phyloP scores from a whole-genome alignment of 92 coral and sea anemone genomes.

The Parazoanthus swiftii region DNA sequence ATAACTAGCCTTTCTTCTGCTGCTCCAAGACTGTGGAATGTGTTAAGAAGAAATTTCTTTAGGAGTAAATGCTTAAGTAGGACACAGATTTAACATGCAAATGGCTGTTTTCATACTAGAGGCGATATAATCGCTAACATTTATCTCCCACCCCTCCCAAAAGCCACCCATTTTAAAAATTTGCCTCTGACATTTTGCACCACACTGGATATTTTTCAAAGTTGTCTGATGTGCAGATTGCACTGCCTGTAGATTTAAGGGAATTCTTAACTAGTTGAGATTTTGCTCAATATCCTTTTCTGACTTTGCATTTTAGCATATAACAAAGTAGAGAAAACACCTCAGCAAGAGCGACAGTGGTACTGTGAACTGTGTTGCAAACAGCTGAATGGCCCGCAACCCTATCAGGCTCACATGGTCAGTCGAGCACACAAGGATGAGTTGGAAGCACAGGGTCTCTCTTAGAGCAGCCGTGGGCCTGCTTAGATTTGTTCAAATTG shows the following conservation, averaged over 20 bases:
- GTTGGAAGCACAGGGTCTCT: constrained; percentile 57
- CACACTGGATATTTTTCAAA: no score
- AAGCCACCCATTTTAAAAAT: no score
- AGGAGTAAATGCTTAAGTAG: no score
- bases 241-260: not conserved
- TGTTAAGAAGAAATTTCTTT: no score
- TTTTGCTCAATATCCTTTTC: not conserved
- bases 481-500: not conserved
- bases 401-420: constrained; percentile 89
- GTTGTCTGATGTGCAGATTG: not conserved
- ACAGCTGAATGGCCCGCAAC: constrained; percentile 88
- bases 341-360: constrained; percentile 43
- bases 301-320: constrained; percentile 58
- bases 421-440: constrained; percentile 97
- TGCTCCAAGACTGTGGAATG: no score
- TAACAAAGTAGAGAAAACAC: constrained; percentile 19
- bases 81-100: no score
- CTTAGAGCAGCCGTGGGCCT: not conserved
- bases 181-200: no score
- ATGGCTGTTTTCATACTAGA: no score
- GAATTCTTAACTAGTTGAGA: not conserved
- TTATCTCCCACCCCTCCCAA: no score
- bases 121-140: no score
- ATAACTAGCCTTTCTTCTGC: no score
- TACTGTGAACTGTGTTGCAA: constrained; percentile 89